Percentiles rank a stretch among this genome's conserved stretches.
phyloP scores from a whole-genome alignment of 92 coral and sea anemone genomes.

The Anthopleura xanthogrammica region DNA sequence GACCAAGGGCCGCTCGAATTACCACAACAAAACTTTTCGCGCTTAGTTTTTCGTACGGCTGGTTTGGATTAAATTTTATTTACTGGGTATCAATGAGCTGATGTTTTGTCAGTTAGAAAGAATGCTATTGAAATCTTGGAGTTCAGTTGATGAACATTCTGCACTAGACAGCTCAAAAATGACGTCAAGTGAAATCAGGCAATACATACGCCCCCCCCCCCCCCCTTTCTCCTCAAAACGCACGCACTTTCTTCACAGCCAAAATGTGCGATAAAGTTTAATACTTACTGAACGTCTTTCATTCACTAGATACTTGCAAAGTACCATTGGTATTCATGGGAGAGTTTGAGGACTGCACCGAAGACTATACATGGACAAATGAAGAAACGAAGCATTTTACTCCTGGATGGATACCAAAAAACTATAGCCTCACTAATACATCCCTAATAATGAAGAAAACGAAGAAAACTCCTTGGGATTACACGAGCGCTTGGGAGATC shows the following conservation, averaged over 20 bases:
- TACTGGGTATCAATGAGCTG: too few relatives aligned
- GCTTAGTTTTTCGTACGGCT: too few relatives aligned
- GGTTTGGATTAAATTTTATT: too few relatives aligned
- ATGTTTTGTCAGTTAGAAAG: too few relatives aligned
- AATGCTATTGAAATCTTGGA: too few relatives aligned
- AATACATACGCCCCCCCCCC: too few relatives aligned
- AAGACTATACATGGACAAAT: slow-evolving; percentile 77
- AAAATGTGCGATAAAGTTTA: background rate
- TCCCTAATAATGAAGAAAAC: slow-evolving; percentile 16
- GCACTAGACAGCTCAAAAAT: too few relatives aligned
- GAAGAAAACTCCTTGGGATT: slow-evolving; percentile 51
- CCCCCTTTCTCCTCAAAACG: too few relatives aligned
- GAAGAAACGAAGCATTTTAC: slow-evolving; percentile 61
- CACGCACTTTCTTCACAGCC: background rate
- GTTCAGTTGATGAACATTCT: too few relatives aligned
- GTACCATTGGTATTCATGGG: slow-evolving; percentile 50
- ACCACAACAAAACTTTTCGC: too few relatives aligned
- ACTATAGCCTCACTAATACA: slow-evolving; percentile 15
- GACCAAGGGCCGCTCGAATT: too few relatives aligned
- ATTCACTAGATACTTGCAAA: slow-evolving; percentile 62
- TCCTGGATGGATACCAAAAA: slow-evolving; percentile 50
- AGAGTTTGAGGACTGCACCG: slow-evolving; percentile 66
- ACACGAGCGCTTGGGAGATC: slow-evolving; percentile 62
- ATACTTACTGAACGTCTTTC: background rate
- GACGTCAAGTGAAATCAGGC: too few relatives aligned